phyloP scores from a whole-genome alignment of 2,113 vertebrate species.

The Xerus inauris region DNA sequence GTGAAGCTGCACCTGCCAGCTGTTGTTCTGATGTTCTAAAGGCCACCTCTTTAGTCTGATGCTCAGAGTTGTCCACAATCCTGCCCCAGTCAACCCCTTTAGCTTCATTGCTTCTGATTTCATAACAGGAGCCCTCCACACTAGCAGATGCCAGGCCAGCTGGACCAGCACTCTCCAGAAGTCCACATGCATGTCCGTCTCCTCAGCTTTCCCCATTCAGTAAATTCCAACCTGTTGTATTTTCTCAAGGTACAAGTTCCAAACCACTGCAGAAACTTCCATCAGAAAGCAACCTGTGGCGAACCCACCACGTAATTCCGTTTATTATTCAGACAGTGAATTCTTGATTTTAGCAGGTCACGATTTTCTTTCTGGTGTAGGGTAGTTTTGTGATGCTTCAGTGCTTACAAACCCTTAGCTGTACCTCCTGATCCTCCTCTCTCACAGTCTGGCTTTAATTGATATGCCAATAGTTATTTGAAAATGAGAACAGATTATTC shows the following conservation, averaged over 20 bases:
- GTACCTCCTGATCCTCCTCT: rapidly evolving
- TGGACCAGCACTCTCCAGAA: neutral
- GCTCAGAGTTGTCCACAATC: neutral
- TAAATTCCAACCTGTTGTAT: neutral
- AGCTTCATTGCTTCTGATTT: neutral
- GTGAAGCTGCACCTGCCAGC: neutral
- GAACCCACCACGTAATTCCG: neutral
- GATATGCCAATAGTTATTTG: conserved; percentile 20
- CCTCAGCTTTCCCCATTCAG: neutral
- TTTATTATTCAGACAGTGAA: neutral
- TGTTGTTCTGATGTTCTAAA: neutral
- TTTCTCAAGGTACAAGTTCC: neutral
- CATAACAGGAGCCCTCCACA: neutral
- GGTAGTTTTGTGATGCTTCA: neutral
- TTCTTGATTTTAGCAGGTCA: neutral
- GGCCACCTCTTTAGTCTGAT: neutral
- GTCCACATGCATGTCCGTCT: neutral
- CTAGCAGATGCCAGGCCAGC: too few species aligned
- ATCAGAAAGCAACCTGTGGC: neutral
- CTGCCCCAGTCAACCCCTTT: neutral
- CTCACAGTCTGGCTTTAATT: conserved; percentile 38
- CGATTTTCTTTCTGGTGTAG: neutral
- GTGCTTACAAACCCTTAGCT: neutral
- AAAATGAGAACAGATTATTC: conserved; percentile 59
- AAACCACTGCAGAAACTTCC: neutral